Percentiles rank a stretch among this genome's conserved stretches.
These are phyloP conservation scores for Sesamia inferens DNA, from an alignment of 2,888 invertebrate genomes.

Conservation along the genomic window DNA sequence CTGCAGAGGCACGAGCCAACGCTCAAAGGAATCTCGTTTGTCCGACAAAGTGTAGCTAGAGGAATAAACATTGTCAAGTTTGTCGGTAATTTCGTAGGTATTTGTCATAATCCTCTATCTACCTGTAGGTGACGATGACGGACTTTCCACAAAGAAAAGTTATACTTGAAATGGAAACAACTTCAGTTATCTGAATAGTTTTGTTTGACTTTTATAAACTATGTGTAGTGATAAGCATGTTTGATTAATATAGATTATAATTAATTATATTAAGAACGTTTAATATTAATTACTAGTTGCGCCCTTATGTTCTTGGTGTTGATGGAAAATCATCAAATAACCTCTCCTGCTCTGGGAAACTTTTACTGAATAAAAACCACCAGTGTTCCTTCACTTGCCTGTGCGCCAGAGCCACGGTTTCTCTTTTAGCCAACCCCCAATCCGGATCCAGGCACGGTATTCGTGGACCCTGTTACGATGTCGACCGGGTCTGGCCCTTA, in stretches of 20 bases:
- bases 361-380: no score
- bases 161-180: constrained; percentile 10
- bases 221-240: background rate
- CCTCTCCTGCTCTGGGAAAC: no score
- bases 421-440: no score
- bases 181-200: background rate
- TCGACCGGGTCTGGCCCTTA: no score
- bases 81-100: background rate
- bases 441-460: no score
- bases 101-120: constrained; percentile 4
- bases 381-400: no score
- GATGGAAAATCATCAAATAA: no score
- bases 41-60: background rate
- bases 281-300: no score
- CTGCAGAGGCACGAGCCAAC: background rate
- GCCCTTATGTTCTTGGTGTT: no score
- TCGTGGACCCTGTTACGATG: no score
- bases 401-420: no score
- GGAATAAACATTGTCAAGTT: constrained; percentile 8
- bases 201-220: background rate
- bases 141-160: constrained; percentile 24
- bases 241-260: background rate
- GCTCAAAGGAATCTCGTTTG: background rate
- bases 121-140: background rate
- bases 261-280: background rate